phyloP scores from a whole-genome alignment of 2,113 vertebrate genomes.

The Pica pica region DNA sequence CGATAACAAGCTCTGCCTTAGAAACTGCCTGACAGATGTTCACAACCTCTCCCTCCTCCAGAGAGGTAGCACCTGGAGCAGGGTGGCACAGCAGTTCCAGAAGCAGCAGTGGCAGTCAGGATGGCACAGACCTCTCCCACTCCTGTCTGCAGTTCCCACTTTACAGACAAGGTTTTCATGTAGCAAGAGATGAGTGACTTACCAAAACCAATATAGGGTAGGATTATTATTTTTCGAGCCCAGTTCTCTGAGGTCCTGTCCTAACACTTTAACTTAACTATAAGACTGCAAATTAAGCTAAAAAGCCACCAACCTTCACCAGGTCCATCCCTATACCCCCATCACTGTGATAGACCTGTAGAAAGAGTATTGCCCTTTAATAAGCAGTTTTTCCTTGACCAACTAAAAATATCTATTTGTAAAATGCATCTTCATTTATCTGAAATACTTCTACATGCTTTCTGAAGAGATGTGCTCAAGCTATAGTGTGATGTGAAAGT shows the following conservation, averaged over 20 bases:
- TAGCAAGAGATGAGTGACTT: neutral
- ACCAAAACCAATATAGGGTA: neutral
- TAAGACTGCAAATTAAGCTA: neutral
- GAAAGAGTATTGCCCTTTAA: neutral
- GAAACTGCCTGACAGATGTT: neutral
- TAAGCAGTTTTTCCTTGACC: neutral
- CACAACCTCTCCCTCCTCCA: neutral
- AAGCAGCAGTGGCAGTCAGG: neutral
- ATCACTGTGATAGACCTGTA: neutral
- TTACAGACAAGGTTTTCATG: neutral
- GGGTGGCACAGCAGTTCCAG: neutral
- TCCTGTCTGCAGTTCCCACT: neutral
- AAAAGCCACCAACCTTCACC: neutral
- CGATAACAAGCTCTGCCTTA: neutral
- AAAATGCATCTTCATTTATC: neutral
- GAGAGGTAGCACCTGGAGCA: neutral
- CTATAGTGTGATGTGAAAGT: neutral
- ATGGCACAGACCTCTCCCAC: neutral
- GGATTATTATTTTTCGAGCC: neutral
- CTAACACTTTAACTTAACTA: neutral
- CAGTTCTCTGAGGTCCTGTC: rapidly evolving
- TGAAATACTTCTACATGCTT: neutral
- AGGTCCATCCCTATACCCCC: neutral
- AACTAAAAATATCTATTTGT: neutral
- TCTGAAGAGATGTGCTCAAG: neutral